Evolutionary conservation across 92 coral and sea anemone genomes (phyloP).

Genomic region (Isaurus tuberculatus): DNA sequence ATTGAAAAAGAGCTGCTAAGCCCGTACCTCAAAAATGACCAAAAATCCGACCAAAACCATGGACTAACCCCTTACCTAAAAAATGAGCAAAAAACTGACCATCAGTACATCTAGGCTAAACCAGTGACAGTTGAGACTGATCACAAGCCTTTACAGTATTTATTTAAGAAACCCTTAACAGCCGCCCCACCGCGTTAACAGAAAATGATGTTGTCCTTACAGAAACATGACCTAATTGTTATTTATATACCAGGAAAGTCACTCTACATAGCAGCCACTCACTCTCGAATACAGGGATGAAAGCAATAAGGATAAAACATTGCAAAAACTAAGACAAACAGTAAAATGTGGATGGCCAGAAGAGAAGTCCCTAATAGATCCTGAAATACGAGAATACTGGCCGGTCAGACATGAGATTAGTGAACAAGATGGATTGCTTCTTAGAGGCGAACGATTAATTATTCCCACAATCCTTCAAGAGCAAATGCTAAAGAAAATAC

Average conservation of each 20-base stretch:
- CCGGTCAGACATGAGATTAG: constrained; percentile 39
- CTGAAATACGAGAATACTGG: constrained; percentile 40
- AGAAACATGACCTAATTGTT: constrained; percentile 41
- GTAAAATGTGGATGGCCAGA: constrained; percentile 52
- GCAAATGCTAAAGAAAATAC: constrained; percentile 47
- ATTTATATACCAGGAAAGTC: constrained; percentile 46
- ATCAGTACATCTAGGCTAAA: constrained; percentile 38
- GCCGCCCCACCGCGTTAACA: constrained; percentile 46
- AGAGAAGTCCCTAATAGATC: constrained; percentile 25
- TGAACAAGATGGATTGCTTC: constrained; percentile 47
- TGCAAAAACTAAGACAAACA: constrained; percentile 35
- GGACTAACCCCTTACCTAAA: too few relatives aligned
- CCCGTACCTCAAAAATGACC: too few relatives aligned
- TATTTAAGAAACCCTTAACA: constrained; percentile 35
- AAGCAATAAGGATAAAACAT: constrained; percentile 38
- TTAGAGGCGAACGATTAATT: constrained; percentile 52
- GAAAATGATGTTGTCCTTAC: constrained; percentile 57
- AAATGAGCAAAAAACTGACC: too few relatives aligned
- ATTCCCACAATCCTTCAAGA: constrained; percentile 30
- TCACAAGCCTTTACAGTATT: background rate
- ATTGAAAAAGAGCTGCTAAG: constrained; percentile 48
- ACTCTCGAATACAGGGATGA: constrained; percentile 39
- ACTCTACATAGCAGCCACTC: constrained; percentile 40
- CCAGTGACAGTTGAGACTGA: constrained; percentile 17
- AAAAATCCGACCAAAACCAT: too few relatives aligned